These are phyloP conservation scores for Orestias chungarensis DNA, from an alignment of 2,797 vertebrate species.

Conservation along the genomic window DNA sequence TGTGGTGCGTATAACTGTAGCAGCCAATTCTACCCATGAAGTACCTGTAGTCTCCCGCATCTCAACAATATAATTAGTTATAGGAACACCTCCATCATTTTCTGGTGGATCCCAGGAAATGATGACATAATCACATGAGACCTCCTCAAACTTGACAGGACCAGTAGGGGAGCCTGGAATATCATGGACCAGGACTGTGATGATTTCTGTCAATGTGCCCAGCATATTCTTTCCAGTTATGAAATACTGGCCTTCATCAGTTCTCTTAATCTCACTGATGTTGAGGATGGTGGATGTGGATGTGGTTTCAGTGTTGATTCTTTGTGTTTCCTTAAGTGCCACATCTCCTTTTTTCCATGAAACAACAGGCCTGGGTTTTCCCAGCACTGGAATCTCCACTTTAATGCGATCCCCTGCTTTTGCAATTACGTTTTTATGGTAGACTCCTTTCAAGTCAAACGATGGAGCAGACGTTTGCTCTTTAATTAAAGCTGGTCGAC, in stretches of 20 bases:
- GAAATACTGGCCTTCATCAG: slow-evolving; percentile 90
- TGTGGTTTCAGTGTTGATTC: slow-evolving; percentile 93
- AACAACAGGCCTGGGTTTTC: slow-evolving; percentile 92
- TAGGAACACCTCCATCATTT: slow-evolving; percentile 95
- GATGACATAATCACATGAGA: slow-evolving; percentile 93
- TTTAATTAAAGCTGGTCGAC: slow-evolving; percentile 90
- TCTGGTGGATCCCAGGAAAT: slow-evolving; percentile 96
- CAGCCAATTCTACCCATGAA: slow-evolving; percentile 92
- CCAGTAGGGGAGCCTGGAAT: slow-evolving; percentile 95
- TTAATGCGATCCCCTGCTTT: slow-evolving; percentile 97
- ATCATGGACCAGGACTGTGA: slow-evolving; percentile 94
- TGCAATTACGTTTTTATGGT: slow-evolving; percentile 92
- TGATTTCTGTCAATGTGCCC: slow-evolving; percentile 89
- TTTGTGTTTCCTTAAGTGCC: slow-evolving; percentile 91
- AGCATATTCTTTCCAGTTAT: slow-evolving; percentile 93
- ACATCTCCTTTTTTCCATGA: slow-evolving; percentile 94
- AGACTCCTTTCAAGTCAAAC: slow-evolving; percentile 92
- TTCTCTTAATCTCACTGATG: slow-evolving; percentile 89
- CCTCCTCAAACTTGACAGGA: slow-evolving; percentile 94
- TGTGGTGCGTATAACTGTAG: slow-evolving; percentile 96
- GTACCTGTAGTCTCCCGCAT: slow-evolving; percentile 97
- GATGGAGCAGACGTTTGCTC: slow-evolving; percentile 92
- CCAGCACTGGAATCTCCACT: slow-evolving; percentile 96
- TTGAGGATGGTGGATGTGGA: slow-evolving; percentile 92
- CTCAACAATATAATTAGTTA: slow-evolving; percentile 97